Base-by-base conservation (phyloP, 2,113 vertebrate genomes). In the Ictalurus punctatus region DNA sequence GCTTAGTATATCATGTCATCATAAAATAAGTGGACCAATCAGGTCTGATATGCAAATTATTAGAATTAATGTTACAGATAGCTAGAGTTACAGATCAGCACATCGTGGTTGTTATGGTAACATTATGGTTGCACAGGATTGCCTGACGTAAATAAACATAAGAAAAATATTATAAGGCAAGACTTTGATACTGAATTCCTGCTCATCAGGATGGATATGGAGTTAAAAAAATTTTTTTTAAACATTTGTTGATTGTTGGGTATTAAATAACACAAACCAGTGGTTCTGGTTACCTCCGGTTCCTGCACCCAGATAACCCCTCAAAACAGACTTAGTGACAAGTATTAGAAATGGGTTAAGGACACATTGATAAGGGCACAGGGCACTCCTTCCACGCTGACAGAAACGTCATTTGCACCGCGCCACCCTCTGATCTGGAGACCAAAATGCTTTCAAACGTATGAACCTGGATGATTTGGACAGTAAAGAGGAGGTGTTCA, bases 401-500 rank as follows among this genome's bases (percentile, higher is more conserved):
- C 80, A 89, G 79, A 81, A 82, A 83, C 69, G 52, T 25, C 85
- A 87, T 56, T 17, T 54, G 25, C 48, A 17, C 23, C 59, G 30
- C 37, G 3, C 10, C 80, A 40, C 71, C 40, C 34, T 80, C 54
- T 19, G 79, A 74, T 59, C 67, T 80, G 67, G 48, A 74, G 80
- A 76, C 17, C 44, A 69, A 87, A 86, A 83, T 25, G 59, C 25
- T 69, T 86, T 71, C 13, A 2, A 59, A 74, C 5, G 17, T 54
- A 21, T 4, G 65, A 30, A 69, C 40, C 56, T 79, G 54, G 23
- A 85, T 25, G 56, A 82, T 59, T 48, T 74, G 71, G 71, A 74
- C 54, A 61, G 58, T 48, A 63, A 74, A 19, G n/a, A 52, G 59
- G 82, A 44, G 71, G 59, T 21, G 65, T 44, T 69, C 21, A 3